A percentile compares a stretch with the other conserved stretches of the same genome.
Evolutionary conservation across 2,888 invertebrate species (phyloP).

Genomic region (Parnassius glacialis): DNA sequence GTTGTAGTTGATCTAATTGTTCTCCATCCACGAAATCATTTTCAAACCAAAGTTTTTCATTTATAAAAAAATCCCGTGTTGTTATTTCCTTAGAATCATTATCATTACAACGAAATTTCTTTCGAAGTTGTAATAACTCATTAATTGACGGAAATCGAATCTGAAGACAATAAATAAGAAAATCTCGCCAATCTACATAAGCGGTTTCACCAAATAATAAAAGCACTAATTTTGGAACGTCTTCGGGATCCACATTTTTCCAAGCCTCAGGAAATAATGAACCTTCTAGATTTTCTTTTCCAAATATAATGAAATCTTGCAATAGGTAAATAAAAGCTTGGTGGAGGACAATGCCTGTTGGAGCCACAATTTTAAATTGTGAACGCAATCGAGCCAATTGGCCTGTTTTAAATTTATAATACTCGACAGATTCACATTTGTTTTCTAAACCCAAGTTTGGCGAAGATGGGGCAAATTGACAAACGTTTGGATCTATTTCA

Average conservation of each 20-base stretch:
- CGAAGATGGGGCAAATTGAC: slow-evolving; percentile 49
- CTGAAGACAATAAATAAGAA: slow-evolving; percentile 81
- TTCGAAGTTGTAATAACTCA: slow-evolving; percentile 75
- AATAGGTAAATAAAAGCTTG: slow-evolving; percentile 74
- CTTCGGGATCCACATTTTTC: slow-evolving; percentile 62
- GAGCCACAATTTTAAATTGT: slow-evolving; percentile 65
- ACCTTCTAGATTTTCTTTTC: slow-evolving; percentile 64
- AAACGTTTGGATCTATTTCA: slow-evolving; percentile 67
- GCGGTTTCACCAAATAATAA: slow-evolving; percentile 78
- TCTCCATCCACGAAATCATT: slow-evolving; percentile 50
- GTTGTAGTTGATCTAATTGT: slow-evolving; percentile 47
- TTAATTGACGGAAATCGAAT: slow-evolving; percentile 76
- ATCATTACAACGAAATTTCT: slow-evolving; percentile 73
- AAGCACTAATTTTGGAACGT: slow-evolving; percentile 65
- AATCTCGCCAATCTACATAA: slow-evolving; percentile 84
- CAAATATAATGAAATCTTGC: slow-evolving; percentile 76
- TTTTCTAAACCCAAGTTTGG: slow-evolving; percentile 33
- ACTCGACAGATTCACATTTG: slow-evolving; percentile 41
- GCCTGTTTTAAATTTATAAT: slow-evolving; percentile 59
- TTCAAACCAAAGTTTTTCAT: slow-evolving; percentile 65
- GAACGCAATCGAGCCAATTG: slow-evolving; percentile 60
- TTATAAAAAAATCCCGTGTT: slow-evolving; percentile 52
- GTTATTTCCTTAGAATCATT: slow-evolving; percentile 56
- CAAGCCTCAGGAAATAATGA: slow-evolving; percentile 61
- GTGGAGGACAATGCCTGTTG: slow-evolving; percentile 63